Base-by-base conservation (phyloP, 2,113 vertebrate genomes). In the zebrafish (Danio rerio) region DNA sequence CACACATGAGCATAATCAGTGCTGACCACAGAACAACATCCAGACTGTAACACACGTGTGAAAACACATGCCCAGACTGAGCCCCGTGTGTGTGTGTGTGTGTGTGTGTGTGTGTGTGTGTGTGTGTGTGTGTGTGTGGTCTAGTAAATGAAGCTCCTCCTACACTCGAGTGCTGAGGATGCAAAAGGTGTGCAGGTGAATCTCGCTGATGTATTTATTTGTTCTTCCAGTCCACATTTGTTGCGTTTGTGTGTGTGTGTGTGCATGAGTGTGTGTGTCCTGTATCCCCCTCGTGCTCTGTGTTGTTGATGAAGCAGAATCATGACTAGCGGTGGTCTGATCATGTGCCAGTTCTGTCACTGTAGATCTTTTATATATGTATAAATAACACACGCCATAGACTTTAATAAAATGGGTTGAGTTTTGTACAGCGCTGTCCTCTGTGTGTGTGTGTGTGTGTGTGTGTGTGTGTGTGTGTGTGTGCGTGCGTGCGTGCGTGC, bases 351-450 rank as follows among this genome's bases (percentile, higher is more conserved):
- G 89, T 88, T 89, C 86, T 87, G 86, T 85, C 90, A 90, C 93
- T 92, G 90, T 94, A 94, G 92, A 93, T 87, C 84, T 93, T 94
- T 93, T 94, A 91, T 94, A 94, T 91, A 91, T 93, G 93, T 90
- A 90, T 71, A 89, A 93, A 78, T 86, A 93, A 91, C 88, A 88
- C 90, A 90, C 90, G 89, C 91, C 55, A 93, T 94, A 94, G 92
- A 93, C 89, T 81, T 94, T 94, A 81, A 86, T 93, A 92, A 94
- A 93, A 91, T 85, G 0, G 88, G 73, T 87, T 89, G 88, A 90
- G 90, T 93, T 92, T 93, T 93, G 86, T 91, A 88, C 31, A 31
- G 31, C 31, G 31, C 31, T 31, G 1, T 31, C 31, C 31, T 31
- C 31, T n/a, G 31, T 31, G 31, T 31, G 31, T 31, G 31, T 31